Percentiles rank a stretch among this genome's conserved stretches.
These are phyloP conservation scores for Nymphalis io DNA, from an alignment of 1,140 invertebrate species.

Conservation along the genomic window DNA sequence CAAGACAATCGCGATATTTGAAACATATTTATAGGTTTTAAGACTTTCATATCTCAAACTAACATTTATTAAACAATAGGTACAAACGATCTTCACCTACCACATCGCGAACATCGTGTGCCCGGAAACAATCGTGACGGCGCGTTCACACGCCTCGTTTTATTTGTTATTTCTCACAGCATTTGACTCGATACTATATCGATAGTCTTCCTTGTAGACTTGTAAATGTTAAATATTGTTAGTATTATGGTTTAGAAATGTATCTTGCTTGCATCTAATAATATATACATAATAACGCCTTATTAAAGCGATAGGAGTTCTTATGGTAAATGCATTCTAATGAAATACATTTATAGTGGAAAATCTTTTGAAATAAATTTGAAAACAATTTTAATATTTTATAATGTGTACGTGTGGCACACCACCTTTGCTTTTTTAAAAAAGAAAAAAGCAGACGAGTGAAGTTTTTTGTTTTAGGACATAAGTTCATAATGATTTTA, in stretches of 20 bases:
- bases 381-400: too few relatives aligned
- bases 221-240: constrained; percentile 9
- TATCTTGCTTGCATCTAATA: background rate
- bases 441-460: too few relatives aligned
- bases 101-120: constrained; percentile 12
- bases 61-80: constrained; percentile 5
- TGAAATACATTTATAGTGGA: too few relatives aligned
- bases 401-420: too few relatives aligned
- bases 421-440: too few relatives aligned
- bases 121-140: background rate
- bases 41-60: background rate
- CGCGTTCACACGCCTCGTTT: constrained; percentile 1
- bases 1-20: background rate
- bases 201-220: constrained; percentile 4
- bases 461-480: too few relatives aligned
- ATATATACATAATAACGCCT: background rate
- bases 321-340: too few relatives aligned
- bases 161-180: constrained; percentile 11
- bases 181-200: background rate
- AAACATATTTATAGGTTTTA: background rate
- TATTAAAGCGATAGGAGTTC: background rate
- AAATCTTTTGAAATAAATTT: too few relatives aligned
- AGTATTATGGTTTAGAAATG: background rate
- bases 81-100: constrained; percentile 3
- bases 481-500: too few relatives aligned